Base-by-base conservation (phyloP, 2,113 vertebrate species). In the Pomatostomus ruficeps region DNA sequence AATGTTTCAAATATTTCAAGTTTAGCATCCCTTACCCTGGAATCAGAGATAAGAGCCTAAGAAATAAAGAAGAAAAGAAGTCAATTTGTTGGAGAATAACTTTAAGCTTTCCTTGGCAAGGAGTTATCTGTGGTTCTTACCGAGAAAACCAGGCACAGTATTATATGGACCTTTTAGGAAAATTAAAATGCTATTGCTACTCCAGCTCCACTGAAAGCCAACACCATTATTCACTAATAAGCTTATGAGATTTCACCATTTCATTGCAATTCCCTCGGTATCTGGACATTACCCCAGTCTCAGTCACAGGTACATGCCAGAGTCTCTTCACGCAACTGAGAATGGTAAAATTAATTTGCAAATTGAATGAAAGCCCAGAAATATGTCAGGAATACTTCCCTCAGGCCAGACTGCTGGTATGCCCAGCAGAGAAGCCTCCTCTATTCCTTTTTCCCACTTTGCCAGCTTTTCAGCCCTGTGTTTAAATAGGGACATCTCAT, bases 301-400 rank as follows among this genome's bases (percentile, higher is more conserved):
- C 90, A 42, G 72, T 38, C 75, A 46, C 94, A 93, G 95, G 88
- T 92, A 74, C 72, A 2, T 16, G 46, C 57, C 91, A 86, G 71
- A 58, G 35, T 40, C 75, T 36, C 81, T 83, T 76, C 77, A 58
- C 0, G 9, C 78, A 54, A 91, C 19, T 12, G 58, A 82, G 63
- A 91, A 83, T 0, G 0, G 65, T 11, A 71, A 85, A 92, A 76
- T 91, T 83, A 79, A 94, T 91, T 83, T 80, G 51, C 43, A 85
- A 91, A 85, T 83, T 89, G 95, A 94, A 87, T 29, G 42, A 88
- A 73, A 91, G 81, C 87, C 89, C 89, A 93, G 89, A 80, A 88
- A 74, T 5, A 19, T 9, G 35, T 18, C 59, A 76, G 31, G 35
- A 74, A 59, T 70, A 54, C 55, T 25, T 48, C 46, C 40, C 36